Evolutionary conservation across 2,888 invertebrate genomes (phyloP).

Genomic region (Rotaria socialis): DNA sequence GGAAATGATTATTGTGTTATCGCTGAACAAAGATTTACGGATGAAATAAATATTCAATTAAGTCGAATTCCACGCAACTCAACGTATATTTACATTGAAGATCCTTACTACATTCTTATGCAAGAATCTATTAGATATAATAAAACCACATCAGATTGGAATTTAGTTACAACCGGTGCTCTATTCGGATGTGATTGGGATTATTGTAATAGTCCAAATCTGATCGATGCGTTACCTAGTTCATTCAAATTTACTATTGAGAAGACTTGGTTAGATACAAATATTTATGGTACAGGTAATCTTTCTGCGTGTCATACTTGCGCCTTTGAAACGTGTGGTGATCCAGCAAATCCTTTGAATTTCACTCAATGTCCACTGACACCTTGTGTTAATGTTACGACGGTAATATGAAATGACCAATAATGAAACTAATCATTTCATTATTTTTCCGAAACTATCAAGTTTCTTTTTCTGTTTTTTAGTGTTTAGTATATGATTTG

Average conservation of each 20-base stretch:
- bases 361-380: not conserved
- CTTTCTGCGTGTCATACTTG: not conserved
- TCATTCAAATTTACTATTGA: not conserved
- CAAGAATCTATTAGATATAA: constrained; percentile 4
- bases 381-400: not conserved
- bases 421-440: too few species aligned
- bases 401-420: not conserved
- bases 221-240: not conserved
- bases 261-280: not conserved
- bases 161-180: not conserved
- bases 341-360: not conserved
- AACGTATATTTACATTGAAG: not conserved
- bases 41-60: not conserved
- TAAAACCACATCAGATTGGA: not conserved
- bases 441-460: too few species aligned
- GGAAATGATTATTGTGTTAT: not conserved
- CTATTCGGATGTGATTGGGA: constrained; percentile 8
- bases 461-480: not conserved
- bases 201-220: not conserved
- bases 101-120: not conserved
- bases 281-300: not conserved
- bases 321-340: not conserved
- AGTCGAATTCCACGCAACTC: not conserved
- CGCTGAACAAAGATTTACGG: not conserved
- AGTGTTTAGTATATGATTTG: not conserved